Percentiles rank a stretch among this genome's conserved stretches.
Conservation (phyloP, 2,113 vertebrate species). For the Platichthys flesus region DNA sequence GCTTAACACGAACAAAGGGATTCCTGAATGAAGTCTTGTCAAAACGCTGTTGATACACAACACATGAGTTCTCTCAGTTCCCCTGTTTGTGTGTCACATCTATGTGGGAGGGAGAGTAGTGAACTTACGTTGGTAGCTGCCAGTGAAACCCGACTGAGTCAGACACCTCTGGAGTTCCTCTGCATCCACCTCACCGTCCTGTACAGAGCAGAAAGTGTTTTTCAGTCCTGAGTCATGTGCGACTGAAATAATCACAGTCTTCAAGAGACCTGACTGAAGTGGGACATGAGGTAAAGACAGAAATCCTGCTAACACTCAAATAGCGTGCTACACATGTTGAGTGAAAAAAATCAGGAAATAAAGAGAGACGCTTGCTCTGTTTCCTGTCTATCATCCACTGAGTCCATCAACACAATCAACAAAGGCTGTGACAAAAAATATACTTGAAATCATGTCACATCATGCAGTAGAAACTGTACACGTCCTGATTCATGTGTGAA, state of each 20-base stretch:
- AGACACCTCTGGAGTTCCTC: slow-evolving; percentile 90
- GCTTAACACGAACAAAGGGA: background rate
- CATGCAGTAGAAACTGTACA: too few relatives aligned
- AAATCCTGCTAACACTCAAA: too few relatives aligned
- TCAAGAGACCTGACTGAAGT: background rate
- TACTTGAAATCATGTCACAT: too few relatives aligned
- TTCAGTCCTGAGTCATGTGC: background rate
- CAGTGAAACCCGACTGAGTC: slow-evolving; percentile 88
- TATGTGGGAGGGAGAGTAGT: background rate
- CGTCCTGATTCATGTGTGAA: too few relatives aligned
- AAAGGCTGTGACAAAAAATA: too few relatives aligned
- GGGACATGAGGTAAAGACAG: background rate
- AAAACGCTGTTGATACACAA: background rate
- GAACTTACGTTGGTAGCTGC: slow-evolving; percentile 86
- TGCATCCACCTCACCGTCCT: slow-evolving; percentile 90
- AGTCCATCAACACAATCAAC: too few relatives aligned
- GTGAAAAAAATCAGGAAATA: too few relatives aligned
- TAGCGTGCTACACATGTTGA: too few relatives aligned
- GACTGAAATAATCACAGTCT: background rate
- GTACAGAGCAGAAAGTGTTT: background rate
- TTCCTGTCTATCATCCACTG: too few relatives aligned
- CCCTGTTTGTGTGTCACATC: background rate
- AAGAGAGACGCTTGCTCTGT: too few relatives aligned
- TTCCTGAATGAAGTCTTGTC: too few relatives aligned
- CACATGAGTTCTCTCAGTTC: background rate